phyloP scores from a whole-genome alignment of 2,888 invertebrate species.

The Odontomyia ornata region DNA sequence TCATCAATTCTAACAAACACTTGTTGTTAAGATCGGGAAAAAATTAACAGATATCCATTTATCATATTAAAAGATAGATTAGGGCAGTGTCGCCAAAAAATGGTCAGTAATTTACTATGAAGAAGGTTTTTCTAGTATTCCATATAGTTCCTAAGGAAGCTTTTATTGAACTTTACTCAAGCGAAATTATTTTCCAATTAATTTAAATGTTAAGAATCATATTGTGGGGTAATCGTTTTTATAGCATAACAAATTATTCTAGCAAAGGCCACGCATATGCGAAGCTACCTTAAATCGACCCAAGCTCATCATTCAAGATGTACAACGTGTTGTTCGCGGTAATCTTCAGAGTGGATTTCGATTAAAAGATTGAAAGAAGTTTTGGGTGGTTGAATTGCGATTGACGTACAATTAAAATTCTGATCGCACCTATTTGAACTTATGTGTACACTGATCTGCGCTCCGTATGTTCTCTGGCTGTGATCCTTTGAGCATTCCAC shows the following conservation, averaged over 20 bases:
- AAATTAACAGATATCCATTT: constrained; percentile 34
- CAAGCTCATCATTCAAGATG: background rate
- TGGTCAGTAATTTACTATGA: too few species aligned
- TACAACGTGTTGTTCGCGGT: background rate
- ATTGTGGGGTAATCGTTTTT: background rate
- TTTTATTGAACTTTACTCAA: too few species aligned
- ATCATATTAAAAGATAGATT: constrained; percentile 17
- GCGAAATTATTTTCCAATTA: background rate
- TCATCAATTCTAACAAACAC: constrained; percentile 42
- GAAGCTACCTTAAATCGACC: background rate
- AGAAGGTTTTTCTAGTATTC: too few species aligned
- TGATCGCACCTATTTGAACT: background rate
- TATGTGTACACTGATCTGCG: background rate
- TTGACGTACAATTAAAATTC: constrained; percentile 1
- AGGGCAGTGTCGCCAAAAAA: background rate
- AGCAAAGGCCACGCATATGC: background rate
- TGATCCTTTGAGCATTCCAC: too few species aligned
- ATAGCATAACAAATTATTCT: background rate
- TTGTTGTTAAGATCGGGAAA: constrained; percentile 32
- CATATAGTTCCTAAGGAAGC: too few species aligned
- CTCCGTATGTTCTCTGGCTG: too few species aligned
- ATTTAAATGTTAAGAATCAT: background rate
- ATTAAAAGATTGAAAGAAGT: background rate
- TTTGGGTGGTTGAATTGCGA: background rate
- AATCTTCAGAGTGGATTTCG: background rate